Conservation (phyloP, 37 sponge, comb jelly and placozoan species). For the Eunapius fragilis region DNA sequence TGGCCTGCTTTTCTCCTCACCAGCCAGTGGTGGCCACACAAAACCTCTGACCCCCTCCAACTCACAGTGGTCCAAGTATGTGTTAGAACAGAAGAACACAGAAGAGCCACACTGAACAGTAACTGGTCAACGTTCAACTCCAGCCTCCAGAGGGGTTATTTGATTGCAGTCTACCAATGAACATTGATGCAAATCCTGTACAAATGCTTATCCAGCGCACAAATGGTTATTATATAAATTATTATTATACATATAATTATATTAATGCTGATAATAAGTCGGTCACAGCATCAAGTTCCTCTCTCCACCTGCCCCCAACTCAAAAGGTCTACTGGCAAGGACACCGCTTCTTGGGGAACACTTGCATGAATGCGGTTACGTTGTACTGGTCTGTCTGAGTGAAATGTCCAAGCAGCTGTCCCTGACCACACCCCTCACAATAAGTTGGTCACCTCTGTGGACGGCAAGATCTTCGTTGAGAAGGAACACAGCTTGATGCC, state of each 20-base stretch:
- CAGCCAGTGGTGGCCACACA: neutral
- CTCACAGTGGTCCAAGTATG: constrained; percentile 45
- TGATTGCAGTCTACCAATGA: no score
- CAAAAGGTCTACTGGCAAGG: neutral
- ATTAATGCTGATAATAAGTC: neutral
- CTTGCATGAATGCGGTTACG: neutral
- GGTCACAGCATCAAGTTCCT: neutral
- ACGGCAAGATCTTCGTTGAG: constrained; percentile 49
- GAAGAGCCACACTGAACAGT: neutral
- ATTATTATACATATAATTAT: no score
- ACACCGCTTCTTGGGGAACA: neutral
- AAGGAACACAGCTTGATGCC: constrained; percentile 61
- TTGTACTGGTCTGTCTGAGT: neutral
- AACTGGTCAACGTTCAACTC: neutral
- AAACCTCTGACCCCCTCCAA: neutral
- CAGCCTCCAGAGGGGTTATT: no score
- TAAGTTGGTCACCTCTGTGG: constrained; percentile 23
- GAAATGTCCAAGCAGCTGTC: constrained; percentile 46
- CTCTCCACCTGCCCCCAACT: neutral
- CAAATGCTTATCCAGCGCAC: neutral
- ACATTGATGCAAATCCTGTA: no score
- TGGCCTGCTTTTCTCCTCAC: neutral
- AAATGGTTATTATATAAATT: no score
- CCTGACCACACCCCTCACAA: constrained; percentile 6
- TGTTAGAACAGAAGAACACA: constrained; percentile 5